Evolutionary conservation across 2,113 vertebrate genomes (phyloP), one percentile per base, ranked within the genome.

Genomic region (Sturnira hondurensis): DNA sequence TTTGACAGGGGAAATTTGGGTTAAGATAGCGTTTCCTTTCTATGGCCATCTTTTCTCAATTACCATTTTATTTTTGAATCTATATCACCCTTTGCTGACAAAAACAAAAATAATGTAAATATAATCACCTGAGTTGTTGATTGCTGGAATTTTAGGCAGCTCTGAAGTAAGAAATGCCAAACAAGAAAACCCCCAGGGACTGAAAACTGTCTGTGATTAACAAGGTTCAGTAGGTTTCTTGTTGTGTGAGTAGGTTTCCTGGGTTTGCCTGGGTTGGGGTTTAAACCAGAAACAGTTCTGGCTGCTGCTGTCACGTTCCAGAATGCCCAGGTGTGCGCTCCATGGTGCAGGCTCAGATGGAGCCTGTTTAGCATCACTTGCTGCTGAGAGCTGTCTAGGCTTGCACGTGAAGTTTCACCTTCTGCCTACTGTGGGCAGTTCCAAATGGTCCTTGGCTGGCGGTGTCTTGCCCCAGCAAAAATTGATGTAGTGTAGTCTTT

Each of bases 371-470:
- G 76, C 85, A 78, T 86, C 54, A 38, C 70, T 91, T 71, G 63
- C 76, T 78, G 85, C 89, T 43, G 70, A 96, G 89, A 97, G 95
- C 28, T 93, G 80, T 6, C 95, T 81, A 58, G 80, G 31, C 38
- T 50, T 94, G 67, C 91, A 22, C 82, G 83, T 36, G 43, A 97
- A 54, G 89, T 90, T 86, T 97, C 76, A 96, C 58, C 88, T 96
- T 93, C 86, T 93, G 89, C 58, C 61, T 65, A 43, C 78, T 97
- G 92, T 96, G 91, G 95, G 96, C 86, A 93, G 95, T 97, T 93
- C 92, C 94, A 95, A 98, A 97, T 56, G 65, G 93, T 97, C 58
- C 52, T 94, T 89, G 89, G 6, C 61, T 97, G 92, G 4, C 97
- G 91, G 5, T 8, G 93, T 71, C 68, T 54, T 93, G 94, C 93